Conservation (phyloP, 2,888 invertebrate species). For the Allacma fusca region DNA sequence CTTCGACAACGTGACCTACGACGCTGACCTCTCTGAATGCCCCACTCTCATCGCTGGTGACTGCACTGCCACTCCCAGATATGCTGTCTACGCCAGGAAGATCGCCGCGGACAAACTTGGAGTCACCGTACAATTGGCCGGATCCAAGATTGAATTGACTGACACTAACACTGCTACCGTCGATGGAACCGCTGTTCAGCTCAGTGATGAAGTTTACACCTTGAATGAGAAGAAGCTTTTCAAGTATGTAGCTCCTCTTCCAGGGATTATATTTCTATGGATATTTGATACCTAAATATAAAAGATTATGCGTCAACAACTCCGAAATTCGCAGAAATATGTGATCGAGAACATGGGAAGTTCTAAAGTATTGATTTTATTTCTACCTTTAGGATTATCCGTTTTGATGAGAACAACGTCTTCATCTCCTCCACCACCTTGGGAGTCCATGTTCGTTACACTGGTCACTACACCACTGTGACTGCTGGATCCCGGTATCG, state of each 20-base stretch:
- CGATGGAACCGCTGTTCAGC: constrained; percentile 54
- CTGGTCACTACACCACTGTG: constrained; percentile 59
- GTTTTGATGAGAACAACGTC: constrained; percentile 59
- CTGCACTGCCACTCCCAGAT: constrained; percentile 59
- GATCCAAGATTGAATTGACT: constrained; percentile 58
- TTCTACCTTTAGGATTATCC: constrained; percentile 49
- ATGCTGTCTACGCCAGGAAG: constrained; percentile 58
- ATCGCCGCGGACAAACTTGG: constrained; percentile 57
- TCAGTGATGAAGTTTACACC: constrained; percentile 55
- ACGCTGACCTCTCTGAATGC: constrained; percentile 60
- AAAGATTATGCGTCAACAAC: too few relatives aligned
- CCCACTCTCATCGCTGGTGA: constrained; percentile 59
- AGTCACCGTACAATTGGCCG: constrained; percentile 58
- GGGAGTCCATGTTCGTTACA: constrained; percentile 59
- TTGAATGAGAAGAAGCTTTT: constrained; percentile 58
- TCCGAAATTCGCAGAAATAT: too few relatives aligned
- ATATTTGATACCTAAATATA: too few relatives aligned
- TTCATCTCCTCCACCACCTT: constrained; percentile 55
- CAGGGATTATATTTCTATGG: background rate
- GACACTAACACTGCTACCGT: constrained; percentile 57
- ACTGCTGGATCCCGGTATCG: constrained; percentile 59
- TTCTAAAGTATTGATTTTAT: too few relatives aligned
- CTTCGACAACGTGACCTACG: constrained; percentile 61
- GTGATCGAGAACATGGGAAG: too few relatives aligned
- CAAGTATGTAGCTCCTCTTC: constrained; percentile 55